Conservation (phyloP, 1,140 invertebrate genomes). For the Neodiprion virginianus region DNA sequence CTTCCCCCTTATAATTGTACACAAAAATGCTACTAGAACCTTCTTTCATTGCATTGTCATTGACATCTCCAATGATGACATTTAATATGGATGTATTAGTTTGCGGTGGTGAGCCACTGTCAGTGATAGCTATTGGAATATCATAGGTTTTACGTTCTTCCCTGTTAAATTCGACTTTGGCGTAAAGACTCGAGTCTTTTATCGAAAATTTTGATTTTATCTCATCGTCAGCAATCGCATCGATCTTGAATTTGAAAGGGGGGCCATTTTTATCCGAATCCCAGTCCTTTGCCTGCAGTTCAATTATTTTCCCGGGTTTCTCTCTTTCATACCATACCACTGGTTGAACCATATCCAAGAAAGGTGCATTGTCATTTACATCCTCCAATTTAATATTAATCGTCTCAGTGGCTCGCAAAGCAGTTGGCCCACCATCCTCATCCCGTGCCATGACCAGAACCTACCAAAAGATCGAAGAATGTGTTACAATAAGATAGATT, state of each 20-base stretch:
- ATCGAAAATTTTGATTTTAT: slow-evolving; percentile 78
- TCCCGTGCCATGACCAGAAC: slow-evolving; percentile 85
- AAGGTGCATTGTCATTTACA: slow-evolving; percentile 91
- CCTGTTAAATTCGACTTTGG: slow-evolving; percentile 81
- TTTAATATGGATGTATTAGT: slow-evolving; percentile 79
- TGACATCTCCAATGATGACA: slow-evolving; percentile 89
- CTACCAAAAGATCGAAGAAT: slow-evolving; percentile 53
- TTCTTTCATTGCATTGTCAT: slow-evolving; percentile 85
- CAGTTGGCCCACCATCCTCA: slow-evolving; percentile 71
- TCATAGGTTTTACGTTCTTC: slow-evolving; percentile 87
- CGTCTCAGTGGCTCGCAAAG: slow-evolving; percentile 68
- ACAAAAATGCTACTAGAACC: slow-evolving; percentile 89
- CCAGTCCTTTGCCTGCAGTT: slow-evolving; percentile 78
- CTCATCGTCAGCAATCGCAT: slow-evolving; percentile 69
- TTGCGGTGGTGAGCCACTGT: slow-evolving; percentile 75
- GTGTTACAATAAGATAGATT: too few species aligned
- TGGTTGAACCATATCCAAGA: slow-evolving; percentile 77
- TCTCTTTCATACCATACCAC: slow-evolving; percentile 86
- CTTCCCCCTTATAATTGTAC: slow-evolving; percentile 86
- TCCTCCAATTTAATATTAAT: slow-evolving; percentile 80
- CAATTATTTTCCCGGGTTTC: slow-evolving; percentile 70
- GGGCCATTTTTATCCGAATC: slow-evolving; percentile 81
- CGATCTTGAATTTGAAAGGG: slow-evolving; percentile 79
- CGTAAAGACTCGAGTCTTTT: slow-evolving; percentile 65
- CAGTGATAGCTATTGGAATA: slow-evolving; percentile 87